A percentile compares a stretch with the other conserved stretches of the same genome.
These are phyloP conservation scores for Vanessa cardui DNA, from an alignment of 2,888 invertebrate species.

Conservation along the genomic window DNA sequence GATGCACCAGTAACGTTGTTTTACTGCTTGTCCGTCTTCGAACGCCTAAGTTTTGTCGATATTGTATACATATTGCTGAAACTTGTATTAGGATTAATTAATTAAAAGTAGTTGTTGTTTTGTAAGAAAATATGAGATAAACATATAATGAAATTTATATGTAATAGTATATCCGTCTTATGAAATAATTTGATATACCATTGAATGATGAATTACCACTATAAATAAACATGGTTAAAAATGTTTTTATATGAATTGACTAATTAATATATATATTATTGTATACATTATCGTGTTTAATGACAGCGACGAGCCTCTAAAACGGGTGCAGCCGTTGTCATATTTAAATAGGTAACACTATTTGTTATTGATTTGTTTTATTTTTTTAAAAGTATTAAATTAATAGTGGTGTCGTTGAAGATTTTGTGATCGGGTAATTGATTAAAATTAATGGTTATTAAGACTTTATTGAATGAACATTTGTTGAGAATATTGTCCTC, in stretches of 20 bases:
- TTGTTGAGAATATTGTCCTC: conserved; percentile 81
- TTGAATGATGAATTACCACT: conserved; percentile 58
- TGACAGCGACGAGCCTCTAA: conserved; percentile 54
- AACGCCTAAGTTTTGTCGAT: conserved; percentile 73
- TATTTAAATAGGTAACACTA: conserved; percentile 60
- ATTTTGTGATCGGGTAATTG: conserved; percentile 79
- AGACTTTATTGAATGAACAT: conserved; percentile 80
- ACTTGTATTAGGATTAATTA: conserved; percentile 70
- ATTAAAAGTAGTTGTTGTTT: conserved; percentile 80
- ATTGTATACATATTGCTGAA: conserved; percentile 57
- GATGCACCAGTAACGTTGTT: conserved; percentile 33
- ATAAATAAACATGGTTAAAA: conserved; percentile 66
- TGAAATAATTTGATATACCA: conserved; percentile 69
- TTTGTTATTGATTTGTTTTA: conserved; percentile 65
- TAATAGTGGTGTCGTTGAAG: conserved; percentile 79
- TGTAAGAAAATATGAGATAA: conserved; percentile 76
- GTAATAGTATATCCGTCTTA: conserved; percentile 80
- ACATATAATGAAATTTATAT: conserved; percentile 78
- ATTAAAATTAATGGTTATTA: conserved; percentile 72
- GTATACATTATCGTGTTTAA: conserved; percentile 69
- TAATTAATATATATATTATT: conserved; percentile 69
- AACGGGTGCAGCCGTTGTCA: conserved; percentile 56
- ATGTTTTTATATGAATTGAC: conserved; percentile 80
- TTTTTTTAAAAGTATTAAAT: conserved; percentile 69
- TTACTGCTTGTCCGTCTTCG: conserved; percentile 49